Evolutionary conservation across 1,140 invertebrate species (phyloP).

Genomic region (Trichonephila inaurata): DNA sequence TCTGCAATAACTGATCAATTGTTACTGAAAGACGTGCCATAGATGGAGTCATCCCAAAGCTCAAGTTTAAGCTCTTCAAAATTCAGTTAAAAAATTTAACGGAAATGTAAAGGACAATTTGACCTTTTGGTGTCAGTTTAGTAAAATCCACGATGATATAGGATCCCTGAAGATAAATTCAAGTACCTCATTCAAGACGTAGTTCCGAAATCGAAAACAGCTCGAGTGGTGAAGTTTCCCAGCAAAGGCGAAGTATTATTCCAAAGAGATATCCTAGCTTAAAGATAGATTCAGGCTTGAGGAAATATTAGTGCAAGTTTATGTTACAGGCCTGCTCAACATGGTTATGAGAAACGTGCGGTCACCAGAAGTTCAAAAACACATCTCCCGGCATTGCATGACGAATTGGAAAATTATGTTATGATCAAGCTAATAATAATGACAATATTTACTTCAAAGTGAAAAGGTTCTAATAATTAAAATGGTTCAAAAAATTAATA

Average conservation of each 20-base stretch:
- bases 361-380: neutral
- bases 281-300: neutral
- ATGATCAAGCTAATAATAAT: no score
- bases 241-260: neutral
- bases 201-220: slow-evolving; percentile 2
- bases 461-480: no score
- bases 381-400: neutral
- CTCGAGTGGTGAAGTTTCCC: neutral
- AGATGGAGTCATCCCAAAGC: neutral
- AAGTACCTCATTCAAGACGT: neutral
- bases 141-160: neutral
- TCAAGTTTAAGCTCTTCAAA: neutral
- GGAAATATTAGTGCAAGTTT: slow-evolving; percentile 6
- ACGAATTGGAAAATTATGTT: no score
- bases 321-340: neutral
- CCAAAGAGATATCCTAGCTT: neutral
- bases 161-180: neutral
- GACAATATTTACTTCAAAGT: no score
- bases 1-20: neutral
- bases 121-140: neutral
- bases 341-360: neutral
- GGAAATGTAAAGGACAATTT: neutral
- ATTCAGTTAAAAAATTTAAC: neutral
- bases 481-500: no score
- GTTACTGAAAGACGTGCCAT: neutral